Percentiles rank a stretch among this genome's conserved stretches.
Evolutionary conservation across 2,113 vertebrate species (phyloP).

Genomic region (Pyrgilauda ruficollis): DNA sequence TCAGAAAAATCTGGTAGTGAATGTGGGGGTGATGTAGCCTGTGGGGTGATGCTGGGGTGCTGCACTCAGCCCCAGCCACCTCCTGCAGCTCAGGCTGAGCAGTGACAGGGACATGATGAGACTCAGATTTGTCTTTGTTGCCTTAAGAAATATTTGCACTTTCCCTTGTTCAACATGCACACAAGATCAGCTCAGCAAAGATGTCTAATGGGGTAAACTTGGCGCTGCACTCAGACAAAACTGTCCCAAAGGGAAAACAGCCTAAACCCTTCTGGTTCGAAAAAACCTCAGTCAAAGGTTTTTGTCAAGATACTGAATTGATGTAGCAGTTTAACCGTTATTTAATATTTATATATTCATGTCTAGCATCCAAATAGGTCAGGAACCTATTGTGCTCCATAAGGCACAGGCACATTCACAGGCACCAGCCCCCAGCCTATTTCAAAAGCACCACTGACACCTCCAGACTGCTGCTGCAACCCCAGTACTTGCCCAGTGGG

Average conservation of each 20-base stretch:
- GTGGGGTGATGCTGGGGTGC: not conserved
- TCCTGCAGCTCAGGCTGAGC: not conserved
- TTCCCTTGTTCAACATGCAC: not conserved
- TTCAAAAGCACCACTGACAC: not conserved
- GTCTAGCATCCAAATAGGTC: conserved; percentile 11
- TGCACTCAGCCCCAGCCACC: not conserved
- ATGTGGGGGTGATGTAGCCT: not conserved
- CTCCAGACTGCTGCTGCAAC: not conserved
- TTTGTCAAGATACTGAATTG: conserved; percentile 1
- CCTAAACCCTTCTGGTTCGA: not conserved
- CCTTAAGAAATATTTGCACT: not conserved
- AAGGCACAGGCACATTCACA: not conserved
- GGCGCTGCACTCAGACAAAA: not conserved
- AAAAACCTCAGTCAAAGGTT: conserved; percentile 21
- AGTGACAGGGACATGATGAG: not conserved
- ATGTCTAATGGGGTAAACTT: not conserved
- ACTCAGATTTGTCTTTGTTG: not conserved
- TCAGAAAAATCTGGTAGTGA: not conserved
- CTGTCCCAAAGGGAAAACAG: not conserved
- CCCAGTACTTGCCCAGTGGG: not conserved
- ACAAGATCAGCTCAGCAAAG: not conserved
- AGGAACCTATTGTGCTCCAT: not conserved
- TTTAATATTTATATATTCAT: conserved; percentile 37
- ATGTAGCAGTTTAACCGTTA: not conserved
- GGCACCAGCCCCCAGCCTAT: not conserved